These are phyloP conservation scores for Taenioides sp. DNA, from an alignment of 2,797 vertebrate genomes.

Conservation along the genomic window DNA sequence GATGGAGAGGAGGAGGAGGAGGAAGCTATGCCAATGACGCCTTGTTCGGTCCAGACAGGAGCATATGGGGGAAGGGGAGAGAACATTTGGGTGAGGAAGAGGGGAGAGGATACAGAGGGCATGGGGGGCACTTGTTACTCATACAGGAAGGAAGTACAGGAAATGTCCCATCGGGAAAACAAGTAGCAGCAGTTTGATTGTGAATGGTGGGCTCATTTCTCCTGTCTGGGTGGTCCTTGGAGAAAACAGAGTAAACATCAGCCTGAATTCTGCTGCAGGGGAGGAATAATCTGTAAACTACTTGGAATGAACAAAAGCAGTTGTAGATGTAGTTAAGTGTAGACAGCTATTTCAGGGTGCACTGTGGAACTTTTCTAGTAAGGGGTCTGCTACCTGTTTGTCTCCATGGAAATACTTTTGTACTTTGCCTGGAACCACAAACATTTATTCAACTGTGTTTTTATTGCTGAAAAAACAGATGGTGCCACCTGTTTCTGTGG, in stretches of 20 bases:
- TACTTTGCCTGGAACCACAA: no score
- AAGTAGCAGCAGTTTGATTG: conserved; percentile 66
- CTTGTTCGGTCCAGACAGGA: conserved; percentile 16
- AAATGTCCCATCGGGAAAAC: conserved; percentile 72
- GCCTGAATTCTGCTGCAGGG: conserved; percentile 6
- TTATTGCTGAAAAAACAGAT: no score
- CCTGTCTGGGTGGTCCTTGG: conserved; percentile 70
- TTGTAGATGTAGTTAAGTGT: not conserved
- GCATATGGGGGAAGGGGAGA: conserved; percentile 19
- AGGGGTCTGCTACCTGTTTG: no score
- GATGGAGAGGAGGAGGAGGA: not conserved
- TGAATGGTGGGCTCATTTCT: conserved; percentile 66
- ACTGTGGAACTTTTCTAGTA: no score
- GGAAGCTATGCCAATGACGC: conserved; percentile 11
- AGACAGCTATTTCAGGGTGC: not conserved
- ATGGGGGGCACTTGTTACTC: conserved; percentile 43
- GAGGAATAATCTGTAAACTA: conserved; percentile 4
- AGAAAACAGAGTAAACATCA: conserved; percentile 33
- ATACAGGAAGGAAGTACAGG: conserved; percentile 74
- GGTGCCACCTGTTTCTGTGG: no score
- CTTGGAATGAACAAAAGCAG: not conserved
- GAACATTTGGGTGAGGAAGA: not conserved
- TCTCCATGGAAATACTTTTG: no score
- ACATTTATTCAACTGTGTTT: no score
- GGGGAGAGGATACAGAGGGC: conserved; percentile 4